Evolutionary conservation across 1,140 invertebrate species (phyloP).

Genomic region (Alviniconcha marisindica): DNA sequence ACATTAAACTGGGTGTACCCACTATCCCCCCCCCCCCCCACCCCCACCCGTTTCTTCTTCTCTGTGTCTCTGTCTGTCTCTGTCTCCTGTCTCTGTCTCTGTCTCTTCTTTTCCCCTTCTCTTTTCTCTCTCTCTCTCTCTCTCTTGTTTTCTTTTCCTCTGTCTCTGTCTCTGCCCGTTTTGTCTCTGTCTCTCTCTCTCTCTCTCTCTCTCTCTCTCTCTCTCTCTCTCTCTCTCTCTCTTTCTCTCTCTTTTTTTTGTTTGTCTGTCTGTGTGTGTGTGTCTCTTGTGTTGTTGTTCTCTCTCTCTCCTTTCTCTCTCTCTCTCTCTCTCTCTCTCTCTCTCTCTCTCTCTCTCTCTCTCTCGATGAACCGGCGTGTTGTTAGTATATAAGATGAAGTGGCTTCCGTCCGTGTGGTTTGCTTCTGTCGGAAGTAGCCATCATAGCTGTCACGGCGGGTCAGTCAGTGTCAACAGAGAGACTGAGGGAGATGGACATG

Average conservation of each 20-base stretch:
- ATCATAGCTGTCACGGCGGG: too few relatives aligned
- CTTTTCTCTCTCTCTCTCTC: background rate
- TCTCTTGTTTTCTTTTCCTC: background rate
- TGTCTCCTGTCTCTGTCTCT: background rate
- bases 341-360: background rate
- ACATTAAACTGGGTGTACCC: too few relatives aligned
- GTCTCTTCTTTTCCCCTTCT: background rate
- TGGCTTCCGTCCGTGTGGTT: too few relatives aligned
- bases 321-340: background rate
- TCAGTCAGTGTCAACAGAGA: too few relatives aligned
- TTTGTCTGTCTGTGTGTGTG: background rate
- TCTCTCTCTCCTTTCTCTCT: background rate
- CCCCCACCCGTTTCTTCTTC: background rate
- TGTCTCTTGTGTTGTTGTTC: background rate
- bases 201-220: background rate
- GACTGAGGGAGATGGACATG: too few relatives aligned
- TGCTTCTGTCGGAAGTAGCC: too few relatives aligned
- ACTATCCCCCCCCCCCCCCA: background rate
- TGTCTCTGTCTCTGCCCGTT: background rate
- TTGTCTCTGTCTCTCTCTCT: background rate
- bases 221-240: constrained; percentile 6
- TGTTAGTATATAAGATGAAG: too few relatives aligned
- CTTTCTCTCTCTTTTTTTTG: background rate
- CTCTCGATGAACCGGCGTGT: too few relatives aligned
- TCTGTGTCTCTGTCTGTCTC: background rate